Conservation (phyloP, 2,888 invertebrate species). For the Cacoxenus indagator region DNA sequence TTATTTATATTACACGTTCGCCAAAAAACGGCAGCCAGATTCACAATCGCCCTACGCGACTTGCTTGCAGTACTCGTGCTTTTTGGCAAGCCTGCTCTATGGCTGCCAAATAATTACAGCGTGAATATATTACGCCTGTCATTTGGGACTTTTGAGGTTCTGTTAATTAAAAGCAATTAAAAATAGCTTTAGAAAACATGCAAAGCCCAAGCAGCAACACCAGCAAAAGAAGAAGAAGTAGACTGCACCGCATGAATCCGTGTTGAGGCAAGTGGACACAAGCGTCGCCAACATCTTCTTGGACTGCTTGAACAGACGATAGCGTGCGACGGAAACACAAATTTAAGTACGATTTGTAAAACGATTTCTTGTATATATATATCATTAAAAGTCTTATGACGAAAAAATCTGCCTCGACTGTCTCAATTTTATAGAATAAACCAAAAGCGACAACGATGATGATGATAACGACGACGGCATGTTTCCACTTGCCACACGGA, state of each 20-base stretch:
- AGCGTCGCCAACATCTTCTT: not conserved
- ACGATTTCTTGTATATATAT: conserved; percentile 38
- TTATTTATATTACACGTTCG: not conserved
- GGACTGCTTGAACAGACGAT: conserved; percentile 47
- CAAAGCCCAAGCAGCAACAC: not conserved
- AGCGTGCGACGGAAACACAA: conserved; percentile 50
- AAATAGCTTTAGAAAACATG: conserved; percentile 34
- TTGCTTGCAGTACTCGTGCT: conserved; percentile 21
- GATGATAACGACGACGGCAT: too few relatives aligned
- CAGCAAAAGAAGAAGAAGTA: not conserved
- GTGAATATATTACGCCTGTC: conserved; percentile 49
- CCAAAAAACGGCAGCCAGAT: not conserved
- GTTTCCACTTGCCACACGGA: too few relatives aligned
- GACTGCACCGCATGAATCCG: not conserved
- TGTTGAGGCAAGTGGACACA: not conserved
- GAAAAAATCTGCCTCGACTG: not conserved
- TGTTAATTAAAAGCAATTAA: conserved; percentile 61
- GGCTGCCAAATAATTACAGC: conserved; percentile 42
- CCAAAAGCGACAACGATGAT: too few relatives aligned
- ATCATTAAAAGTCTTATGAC: not conserved
- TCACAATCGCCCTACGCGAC: not conserved
- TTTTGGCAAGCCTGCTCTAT: conserved; percentile 31
- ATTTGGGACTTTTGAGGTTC: conserved; percentile 45
- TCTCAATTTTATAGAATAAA: not conserved
- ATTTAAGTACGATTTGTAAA: conserved; percentile 47